phyloP scores from a whole-genome alignment of 2,888 invertebrate species.

The Acrobasis repandana region DNA sequence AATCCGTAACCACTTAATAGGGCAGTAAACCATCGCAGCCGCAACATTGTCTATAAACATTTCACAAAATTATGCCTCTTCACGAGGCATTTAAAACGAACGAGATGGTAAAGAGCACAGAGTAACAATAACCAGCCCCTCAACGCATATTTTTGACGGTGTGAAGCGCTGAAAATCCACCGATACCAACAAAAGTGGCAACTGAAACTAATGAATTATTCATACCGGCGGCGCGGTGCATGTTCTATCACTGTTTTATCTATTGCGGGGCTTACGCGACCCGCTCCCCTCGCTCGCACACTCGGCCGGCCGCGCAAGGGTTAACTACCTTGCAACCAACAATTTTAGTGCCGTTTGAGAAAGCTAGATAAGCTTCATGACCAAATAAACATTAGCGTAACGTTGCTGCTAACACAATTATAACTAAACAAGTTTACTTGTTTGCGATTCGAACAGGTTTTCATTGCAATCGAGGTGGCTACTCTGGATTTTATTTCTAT shows the following conservation, averaged over 20 bases:
- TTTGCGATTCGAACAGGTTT: conserved; percentile 34
- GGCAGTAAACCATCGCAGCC: conserved; percentile 13
- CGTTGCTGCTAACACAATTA: conserved; percentile 64
- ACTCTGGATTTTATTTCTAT: conserved; percentile 14
- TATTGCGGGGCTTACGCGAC: conserved; percentile 76
- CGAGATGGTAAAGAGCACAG: conserved; percentile 61
- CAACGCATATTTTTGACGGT: conserved; percentile 78
- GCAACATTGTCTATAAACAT: conserved; percentile 44
- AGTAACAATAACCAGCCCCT: conserved; percentile 74
- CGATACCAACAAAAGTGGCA: conserved; percentile 83
- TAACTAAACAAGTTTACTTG: conserved; percentile 53
- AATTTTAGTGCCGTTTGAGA: conserved; percentile 76
- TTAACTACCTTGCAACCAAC: conserved; percentile 78
- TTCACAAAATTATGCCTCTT: conserved; percentile 44
- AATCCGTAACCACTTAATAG: neutral
- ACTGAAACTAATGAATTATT: conserved; percentile 84
- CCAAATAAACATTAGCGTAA: conserved; percentile 76
- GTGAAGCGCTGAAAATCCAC: conserved; percentile 81
- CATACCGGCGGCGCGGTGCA: conserved; percentile 81
- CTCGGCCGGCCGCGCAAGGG: conserved; percentile 63
- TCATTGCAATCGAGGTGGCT: conserved; percentile 20
- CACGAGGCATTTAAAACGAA: conserved; percentile 58
- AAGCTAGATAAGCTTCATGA: conserved; percentile 74
- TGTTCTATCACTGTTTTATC: conserved; percentile 84
- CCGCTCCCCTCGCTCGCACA: conserved; percentile 47